Conservation (phyloP, 2,113 vertebrate genomes). For the Symphodus melops region DNA sequence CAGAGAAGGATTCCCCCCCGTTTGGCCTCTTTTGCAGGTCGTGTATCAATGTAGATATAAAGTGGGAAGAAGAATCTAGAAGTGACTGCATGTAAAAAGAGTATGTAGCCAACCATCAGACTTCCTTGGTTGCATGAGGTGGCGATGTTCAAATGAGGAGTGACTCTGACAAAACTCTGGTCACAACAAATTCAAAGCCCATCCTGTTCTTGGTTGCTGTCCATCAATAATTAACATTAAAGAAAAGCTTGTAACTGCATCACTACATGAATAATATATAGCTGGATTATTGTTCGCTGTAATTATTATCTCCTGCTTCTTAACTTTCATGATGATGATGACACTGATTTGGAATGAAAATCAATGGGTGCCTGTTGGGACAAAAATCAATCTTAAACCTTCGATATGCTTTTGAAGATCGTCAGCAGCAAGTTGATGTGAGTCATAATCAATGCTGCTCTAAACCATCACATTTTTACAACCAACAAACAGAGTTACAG, state of each 20-base stretch:
- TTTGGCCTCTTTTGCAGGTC: too few relatives aligned
- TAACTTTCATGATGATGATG: not conserved
- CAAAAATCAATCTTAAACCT: constrained; percentile 4
- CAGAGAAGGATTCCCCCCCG: too few relatives aligned
- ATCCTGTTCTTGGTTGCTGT: not conserved
- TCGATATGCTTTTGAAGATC: not conserved
- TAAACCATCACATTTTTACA: not conserved
- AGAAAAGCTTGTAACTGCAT: not conserved
- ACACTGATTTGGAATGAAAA: constrained; percentile 4
- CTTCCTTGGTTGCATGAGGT: too few relatives aligned
- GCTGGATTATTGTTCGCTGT: not conserved
- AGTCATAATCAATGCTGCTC: not conserved
- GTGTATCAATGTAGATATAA: too few relatives aligned
- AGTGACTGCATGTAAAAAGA: too few relatives aligned
- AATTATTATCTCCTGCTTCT: not conserved
- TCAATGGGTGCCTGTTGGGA: not conserved
- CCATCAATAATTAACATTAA: not conserved
- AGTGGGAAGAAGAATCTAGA: too few relatives aligned
- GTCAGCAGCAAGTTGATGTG: not conserved
- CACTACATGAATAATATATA: not conserved
- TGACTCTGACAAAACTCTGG: not conserved
- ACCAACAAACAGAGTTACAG: not conserved
- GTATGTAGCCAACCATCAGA: too few relatives aligned
- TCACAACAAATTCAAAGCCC: not conserved
- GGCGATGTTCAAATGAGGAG: not conserved